Conservation (phyloP, 1,140 invertebrate species). For the Patella vulgata region DNA sequence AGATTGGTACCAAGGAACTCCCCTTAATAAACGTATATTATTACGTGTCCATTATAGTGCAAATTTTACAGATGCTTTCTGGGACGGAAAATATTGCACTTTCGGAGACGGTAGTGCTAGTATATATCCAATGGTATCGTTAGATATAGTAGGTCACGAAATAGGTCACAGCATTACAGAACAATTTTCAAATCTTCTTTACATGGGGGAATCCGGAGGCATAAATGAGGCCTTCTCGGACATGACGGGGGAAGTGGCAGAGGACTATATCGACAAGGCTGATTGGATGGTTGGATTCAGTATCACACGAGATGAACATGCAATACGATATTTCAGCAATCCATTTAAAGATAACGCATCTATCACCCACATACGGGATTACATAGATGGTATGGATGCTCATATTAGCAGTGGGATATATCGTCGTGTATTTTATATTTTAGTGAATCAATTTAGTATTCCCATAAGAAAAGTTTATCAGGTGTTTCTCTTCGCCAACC, state of each 20-base stretch:
- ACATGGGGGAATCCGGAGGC: conserved; percentile 36
- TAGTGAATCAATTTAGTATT: conserved; percentile 20
- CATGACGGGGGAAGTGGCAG: conserved; percentile 39
- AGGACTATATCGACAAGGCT: conserved; percentile 14
- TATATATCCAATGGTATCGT: conserved; percentile 29
- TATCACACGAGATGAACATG: conserved; percentile 10
- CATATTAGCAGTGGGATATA: conserved; percentile 41
- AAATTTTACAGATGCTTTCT: conserved; percentile 31
- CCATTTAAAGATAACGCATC: conserved; percentile 32
- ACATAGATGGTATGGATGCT: conserved; percentile 20
- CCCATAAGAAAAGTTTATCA: conserved; percentile 26
- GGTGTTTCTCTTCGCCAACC: conserved; percentile 42
- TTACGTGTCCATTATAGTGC: conserved; percentile 39
- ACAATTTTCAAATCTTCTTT: conserved; percentile 36
- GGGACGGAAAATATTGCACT: conserved; percentile 29
- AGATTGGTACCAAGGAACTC: conserved; percentile 28
- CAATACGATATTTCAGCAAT: conserved; percentile 24
- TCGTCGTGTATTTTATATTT: conserved; percentile 32
- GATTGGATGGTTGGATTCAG: conserved; percentile 27
- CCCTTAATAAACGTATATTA: conserved; percentile 24
- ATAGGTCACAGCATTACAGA: conserved; percentile 45
- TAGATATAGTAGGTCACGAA: conserved; percentile 46
- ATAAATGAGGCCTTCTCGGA: conserved; percentile 53
- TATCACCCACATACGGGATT: conserved; percentile 33
- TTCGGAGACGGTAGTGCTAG: conserved; percentile 36